Conservation (phyloP, 2,797 vertebrate species). For the Neosalanx taihuensis region DNA sequence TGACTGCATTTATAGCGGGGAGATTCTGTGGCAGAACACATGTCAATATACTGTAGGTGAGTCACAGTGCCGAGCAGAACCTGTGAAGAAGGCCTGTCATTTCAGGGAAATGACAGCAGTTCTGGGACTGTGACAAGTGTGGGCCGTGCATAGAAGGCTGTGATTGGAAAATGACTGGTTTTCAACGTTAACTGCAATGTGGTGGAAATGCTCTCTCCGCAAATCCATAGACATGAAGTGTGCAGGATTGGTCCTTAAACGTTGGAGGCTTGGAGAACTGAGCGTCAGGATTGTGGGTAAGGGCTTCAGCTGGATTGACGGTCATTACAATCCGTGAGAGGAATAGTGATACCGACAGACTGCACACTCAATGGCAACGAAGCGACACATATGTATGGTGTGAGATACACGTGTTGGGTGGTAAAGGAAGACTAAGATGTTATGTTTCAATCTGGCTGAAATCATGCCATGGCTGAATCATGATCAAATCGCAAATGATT, state of each 20-base stretch:
- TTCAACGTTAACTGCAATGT: neutral
- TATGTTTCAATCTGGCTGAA: neutral
- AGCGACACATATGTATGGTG: no score
- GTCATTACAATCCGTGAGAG: slow-evolving; percentile 43
- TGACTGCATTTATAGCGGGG: neutral
- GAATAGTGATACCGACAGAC: slow-evolving; percentile 32
- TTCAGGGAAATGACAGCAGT: neutral
- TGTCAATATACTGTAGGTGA: no score
- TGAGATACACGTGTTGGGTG: no score
- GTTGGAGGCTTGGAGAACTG: neutral
- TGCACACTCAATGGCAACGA: neutral
- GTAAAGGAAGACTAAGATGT: neutral
- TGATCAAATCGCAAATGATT: neutral
- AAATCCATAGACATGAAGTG: slow-evolving; percentile 17
- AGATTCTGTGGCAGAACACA: neutral
- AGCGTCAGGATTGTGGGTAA: slow-evolving; percentile 18
- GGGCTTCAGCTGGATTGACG: slow-evolving; percentile 27
- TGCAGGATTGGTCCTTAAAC: slow-evolving; percentile 24
- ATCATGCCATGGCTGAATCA: no score
- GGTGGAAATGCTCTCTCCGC: neutral
- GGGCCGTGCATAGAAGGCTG: neutral
- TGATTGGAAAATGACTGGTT: neutral
- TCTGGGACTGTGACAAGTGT: neutral
- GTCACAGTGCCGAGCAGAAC: neutral
- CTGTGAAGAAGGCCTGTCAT: neutral